phyloP scores from a whole-genome alignment of 2,888 invertebrate species.

The Baronia brevicornis region DNA sequence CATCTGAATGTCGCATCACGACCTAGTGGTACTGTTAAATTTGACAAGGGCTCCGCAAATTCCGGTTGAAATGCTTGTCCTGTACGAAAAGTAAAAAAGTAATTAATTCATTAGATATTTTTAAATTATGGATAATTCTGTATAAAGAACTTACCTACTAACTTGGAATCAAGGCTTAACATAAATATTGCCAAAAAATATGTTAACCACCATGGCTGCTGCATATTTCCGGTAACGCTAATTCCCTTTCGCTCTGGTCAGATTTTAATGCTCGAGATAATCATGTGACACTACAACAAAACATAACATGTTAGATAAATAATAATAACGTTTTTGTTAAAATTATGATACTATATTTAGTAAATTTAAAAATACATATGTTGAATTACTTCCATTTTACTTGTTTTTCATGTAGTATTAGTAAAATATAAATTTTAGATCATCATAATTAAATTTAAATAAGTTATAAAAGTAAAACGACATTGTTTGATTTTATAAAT shows the following conservation, averaged over 20 bases:
- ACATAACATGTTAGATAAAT: slow-evolving; percentile 7
- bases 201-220: slow-evolving; percentile 52
- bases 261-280: slow-evolving; percentile 20
- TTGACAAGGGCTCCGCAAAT: slow-evolving; percentile 87
- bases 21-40: slow-evolving; percentile 89
- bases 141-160: slow-evolving; percentile 43
- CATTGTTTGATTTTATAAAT: too few species aligned
- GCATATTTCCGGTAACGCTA: slow-evolving; percentile 44
- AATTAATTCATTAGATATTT: background rate
- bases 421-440: too few species aligned
- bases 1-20: slow-evolving; percentile 92
- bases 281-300: slow-evolving; percentile 39
- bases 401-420: too few species aligned
- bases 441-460: too few species aligned
- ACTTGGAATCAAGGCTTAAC: slow-evolving; percentile 59
- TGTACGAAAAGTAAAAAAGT: slow-evolving; percentile 28
- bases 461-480: too few species aligned
- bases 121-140: background rate
- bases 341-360: too few species aligned
- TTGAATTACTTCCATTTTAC: too few species aligned
- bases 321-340: too few species aligned
- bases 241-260: slow-evolving; percentile 19
- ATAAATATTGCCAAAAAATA: slow-evolving; percentile 56
- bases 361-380: too few species aligned
- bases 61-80: slow-evolving; percentile 88